These are phyloP conservation scores for Hydropotes inermis DNA, from an alignment of 2,113 vertebrate genomes.

Conservation along the genomic window DNA sequence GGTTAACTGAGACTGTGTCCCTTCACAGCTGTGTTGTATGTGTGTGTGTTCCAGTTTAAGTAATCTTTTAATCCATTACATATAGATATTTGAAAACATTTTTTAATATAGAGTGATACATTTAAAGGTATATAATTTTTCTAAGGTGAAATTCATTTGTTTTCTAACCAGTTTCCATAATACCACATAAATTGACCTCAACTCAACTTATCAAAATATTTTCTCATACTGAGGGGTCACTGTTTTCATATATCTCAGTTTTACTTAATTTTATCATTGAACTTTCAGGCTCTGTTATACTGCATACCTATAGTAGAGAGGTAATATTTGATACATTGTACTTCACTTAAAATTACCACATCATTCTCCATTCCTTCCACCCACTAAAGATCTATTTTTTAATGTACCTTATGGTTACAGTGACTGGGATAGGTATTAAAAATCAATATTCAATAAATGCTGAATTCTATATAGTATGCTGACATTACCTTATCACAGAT, in stretches of 20 bases:
- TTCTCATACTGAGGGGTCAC: not conserved
- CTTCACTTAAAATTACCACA: not conserved
- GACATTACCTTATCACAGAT: not conserved
- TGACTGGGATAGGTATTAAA: not conserved
- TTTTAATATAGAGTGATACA: not conserved
- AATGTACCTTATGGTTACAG: not conserved
- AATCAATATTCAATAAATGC: not conserved
- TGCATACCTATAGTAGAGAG: not conserved
- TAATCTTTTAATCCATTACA: not conserved
- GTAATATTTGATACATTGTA: not conserved
- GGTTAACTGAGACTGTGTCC: not conserved
- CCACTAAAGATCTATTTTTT: not conserved
- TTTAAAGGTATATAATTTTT: not conserved
- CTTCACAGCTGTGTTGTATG: not conserved
- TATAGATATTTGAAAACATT: not conserved
- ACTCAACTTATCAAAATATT: not conserved
- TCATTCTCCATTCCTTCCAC: not conserved
- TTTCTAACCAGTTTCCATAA: not conserved
- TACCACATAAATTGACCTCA: not conserved
- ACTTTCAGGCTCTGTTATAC: not conserved
- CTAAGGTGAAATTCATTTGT: not conserved
- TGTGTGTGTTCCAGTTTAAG: not conserved
- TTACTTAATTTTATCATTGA: not conserved
- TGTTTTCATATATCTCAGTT: not conserved
- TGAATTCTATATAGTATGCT: not conserved